A percentile compares a stretch with the other conserved stretches of the same genome.
Evolutionary conservation across 2,888 invertebrate genomes (phyloP).

Genomic region (Pristionchus mayeri): DNA sequence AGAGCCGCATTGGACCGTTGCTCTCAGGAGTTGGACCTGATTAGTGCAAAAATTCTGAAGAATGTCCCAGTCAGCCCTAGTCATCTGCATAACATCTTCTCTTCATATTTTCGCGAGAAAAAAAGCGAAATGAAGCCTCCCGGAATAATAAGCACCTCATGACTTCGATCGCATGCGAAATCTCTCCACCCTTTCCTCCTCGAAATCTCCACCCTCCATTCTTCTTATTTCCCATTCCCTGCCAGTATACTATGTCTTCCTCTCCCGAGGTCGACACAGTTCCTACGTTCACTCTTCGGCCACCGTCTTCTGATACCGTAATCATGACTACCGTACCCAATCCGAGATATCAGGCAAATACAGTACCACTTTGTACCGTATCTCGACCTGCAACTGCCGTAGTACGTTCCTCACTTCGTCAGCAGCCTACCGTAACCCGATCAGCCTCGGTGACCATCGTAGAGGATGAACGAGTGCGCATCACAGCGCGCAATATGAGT

Average conservation of each 20-base stretch:
- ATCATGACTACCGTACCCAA: background rate
- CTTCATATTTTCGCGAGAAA: too few species aligned
- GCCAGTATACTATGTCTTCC: conserved; percentile 1
- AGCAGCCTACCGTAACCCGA: background rate
- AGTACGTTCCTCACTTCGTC: background rate
- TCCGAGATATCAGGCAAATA: background rate
- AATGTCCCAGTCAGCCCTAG: too few species aligned
- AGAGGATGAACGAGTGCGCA: background rate
- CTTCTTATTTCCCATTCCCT: background rate
- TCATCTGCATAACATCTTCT: too few species aligned
- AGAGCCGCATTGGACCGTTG: too few species aligned
- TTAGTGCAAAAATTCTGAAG: too few species aligned
- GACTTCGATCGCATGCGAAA: background rate
- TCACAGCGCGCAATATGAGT: too few species aligned
- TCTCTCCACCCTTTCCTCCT: too few species aligned
- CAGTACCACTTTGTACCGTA: background rate
- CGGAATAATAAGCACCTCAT: background rate
- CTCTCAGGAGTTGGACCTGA: too few species aligned
- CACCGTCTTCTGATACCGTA: background rate
- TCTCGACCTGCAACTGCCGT: too few species aligned
- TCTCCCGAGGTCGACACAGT: background rate
- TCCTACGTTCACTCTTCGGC: background rate
- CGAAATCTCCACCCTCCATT: background rate
- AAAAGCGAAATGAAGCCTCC: background rate
- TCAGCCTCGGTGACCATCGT: conserved; percentile 5